Conservation (phyloP, 2,888 invertebrate genomes). For the Panorpa germanica region DNA sequence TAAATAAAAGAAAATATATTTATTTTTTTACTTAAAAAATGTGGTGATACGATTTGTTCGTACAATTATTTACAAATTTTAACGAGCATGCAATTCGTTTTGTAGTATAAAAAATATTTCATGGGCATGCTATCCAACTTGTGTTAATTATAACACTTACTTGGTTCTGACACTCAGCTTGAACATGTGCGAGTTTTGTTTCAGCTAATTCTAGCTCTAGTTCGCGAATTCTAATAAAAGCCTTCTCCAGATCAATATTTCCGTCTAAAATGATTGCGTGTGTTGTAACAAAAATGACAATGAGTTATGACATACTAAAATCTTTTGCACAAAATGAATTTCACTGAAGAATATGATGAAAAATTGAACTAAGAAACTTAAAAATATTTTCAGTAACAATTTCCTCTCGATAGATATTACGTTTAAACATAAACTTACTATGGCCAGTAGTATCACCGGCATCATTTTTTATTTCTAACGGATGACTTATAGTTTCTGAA, state of each 20-base stretch:
- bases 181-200: conserved; percentile 91
- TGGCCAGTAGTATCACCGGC: too few relatives aligned
- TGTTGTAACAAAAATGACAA: too few relatives aligned
- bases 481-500: too few relatives aligned
- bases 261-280: too few relatives aligned
- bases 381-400: too few relatives aligned
- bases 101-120: neutral
- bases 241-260: too few relatives aligned
- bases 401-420: too few relatives aligned
- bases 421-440: too few relatives aligned
- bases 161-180: conserved; percentile 92
- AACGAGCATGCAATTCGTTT: neutral
- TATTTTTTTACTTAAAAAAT: conserved; percentile 4
- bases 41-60: neutral
- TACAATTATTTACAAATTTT: conserved; percentile 1
- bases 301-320: neutral
- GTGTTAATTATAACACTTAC: conserved; percentile 21
- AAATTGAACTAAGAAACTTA: too few relatives aligned
- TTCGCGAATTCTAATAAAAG: conserved; percentile 59
- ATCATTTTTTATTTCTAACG: too few relatives aligned
- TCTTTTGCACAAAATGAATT: conserved; percentile 6
- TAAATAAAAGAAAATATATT: conserved; percentile 19
- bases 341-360: conserved; percentile 8
- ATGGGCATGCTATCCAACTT: too few relatives aligned
- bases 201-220: conserved; percentile 91